Conservation (phyloP, 2,113 vertebrate genomes). For the Indicator maculatus region DNA sequence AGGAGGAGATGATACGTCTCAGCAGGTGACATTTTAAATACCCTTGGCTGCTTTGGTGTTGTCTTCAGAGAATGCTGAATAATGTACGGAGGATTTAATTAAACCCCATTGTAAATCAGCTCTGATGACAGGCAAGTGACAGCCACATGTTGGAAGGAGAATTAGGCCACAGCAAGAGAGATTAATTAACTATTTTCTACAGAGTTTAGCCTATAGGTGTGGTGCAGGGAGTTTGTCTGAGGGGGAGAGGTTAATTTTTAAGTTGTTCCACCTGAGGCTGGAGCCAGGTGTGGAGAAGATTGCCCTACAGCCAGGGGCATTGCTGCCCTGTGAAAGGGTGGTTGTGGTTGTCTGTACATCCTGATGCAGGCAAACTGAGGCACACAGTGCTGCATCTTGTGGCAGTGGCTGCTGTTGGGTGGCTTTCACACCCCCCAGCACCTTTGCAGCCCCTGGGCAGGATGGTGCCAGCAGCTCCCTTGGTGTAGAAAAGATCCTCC, state of each 20-base stretch:
- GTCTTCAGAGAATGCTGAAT: slow-evolving; percentile 79
- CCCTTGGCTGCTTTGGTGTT: slow-evolving; percentile 74
- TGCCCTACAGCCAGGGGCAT: accelerated
- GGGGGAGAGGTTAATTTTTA: neutral
- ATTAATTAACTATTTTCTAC: slow-evolving; percentile 77
- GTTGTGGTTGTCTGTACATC: accelerated
- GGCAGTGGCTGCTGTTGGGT: neutral
- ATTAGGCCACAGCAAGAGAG: slow-evolving; percentile 74
- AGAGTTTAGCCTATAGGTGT: slow-evolving; percentile 28
- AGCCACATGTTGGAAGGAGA: slow-evolving; percentile 80
- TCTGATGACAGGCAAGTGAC: slow-evolving; percentile 79
- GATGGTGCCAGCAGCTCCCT: accelerated
- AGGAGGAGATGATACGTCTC: slow-evolving; percentile 78
- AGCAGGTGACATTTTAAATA: slow-evolving; percentile 84
- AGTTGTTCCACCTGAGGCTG: neutral
- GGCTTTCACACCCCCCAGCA: neutral
- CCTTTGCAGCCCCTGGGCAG: neutral
- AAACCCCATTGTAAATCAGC: slow-evolving; percentile 82
- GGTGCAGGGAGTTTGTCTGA: neutral
- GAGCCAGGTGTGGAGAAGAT: neutral
- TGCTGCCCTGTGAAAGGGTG: accelerated
- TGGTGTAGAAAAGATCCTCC: neutral
- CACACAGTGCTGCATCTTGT: accelerated
- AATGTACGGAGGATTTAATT: slow-evolving; percentile 81
- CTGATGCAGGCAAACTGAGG: neutral